phyloP scores from a whole-genome alignment of 2,113 vertebrate species.

The Hirundichthys speculiger region DNA sequence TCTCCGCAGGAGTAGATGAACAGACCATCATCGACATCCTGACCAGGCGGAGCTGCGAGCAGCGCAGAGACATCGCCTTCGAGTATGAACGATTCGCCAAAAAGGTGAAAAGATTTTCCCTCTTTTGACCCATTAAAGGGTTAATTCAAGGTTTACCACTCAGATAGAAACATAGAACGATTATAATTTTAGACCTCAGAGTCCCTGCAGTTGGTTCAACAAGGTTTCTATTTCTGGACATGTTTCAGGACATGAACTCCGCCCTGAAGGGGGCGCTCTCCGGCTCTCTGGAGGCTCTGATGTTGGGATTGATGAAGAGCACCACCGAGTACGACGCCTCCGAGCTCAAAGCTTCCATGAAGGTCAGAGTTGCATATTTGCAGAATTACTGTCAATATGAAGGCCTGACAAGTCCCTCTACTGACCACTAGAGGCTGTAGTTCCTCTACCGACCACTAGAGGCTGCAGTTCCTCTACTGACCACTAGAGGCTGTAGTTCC shows the following conservation, averaged over 20 bases:
- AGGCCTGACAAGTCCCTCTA: too few species aligned
- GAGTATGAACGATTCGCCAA: conserved; percentile 90
- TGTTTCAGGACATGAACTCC: conserved; percentile 74
- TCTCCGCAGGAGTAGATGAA: conserved; percentile 89
- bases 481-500: too few species aligned
- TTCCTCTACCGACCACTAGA: too few species aligned
- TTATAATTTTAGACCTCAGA: not conserved
- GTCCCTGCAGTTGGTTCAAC: not conserved
- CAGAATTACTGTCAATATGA: too few species aligned
- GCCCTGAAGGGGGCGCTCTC: conserved; percentile 93
- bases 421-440: too few species aligned
- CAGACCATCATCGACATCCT: conserved; percentile 93
- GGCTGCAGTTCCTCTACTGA: too few species aligned
- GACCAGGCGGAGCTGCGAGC: conserved; percentile 89
- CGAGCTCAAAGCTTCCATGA: conserved; percentile 90
- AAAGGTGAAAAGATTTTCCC: conserved; percentile 81
- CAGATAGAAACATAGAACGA: too few species aligned
- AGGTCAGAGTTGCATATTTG: conserved; percentile 77
- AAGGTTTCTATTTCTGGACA: not conserved
- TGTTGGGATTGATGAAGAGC: conserved; percentile 93
- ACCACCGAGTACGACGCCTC: conserved; percentile 91
- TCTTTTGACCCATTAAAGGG: too few species aligned
- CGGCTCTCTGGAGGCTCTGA: conserved; percentile 88
- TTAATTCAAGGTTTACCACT: too few species aligned
- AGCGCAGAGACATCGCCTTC: conserved; percentile 92